phyloP scores from a whole-genome alignment of 1,140 invertebrate species.

The Sogatella furcifera region DNA sequence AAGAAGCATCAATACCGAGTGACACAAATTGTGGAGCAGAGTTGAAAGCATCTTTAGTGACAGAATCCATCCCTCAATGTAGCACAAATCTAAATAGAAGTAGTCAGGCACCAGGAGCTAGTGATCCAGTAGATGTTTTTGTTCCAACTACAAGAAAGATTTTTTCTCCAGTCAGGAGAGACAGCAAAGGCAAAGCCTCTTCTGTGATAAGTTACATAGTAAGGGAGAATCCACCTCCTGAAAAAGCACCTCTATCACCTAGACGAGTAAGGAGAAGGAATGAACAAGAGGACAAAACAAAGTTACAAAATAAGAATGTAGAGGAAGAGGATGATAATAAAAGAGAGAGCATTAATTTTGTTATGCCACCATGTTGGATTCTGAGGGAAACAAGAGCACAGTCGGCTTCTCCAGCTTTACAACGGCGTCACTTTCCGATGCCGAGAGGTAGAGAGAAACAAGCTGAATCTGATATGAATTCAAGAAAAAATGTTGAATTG shows the following conservation, averaged over 20 bases:
- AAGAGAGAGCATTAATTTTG: conserved; percentile 3
- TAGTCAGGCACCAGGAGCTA: too few relatives aligned
- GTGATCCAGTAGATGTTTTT: conserved; percentile 40
- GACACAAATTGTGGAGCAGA: background rate
- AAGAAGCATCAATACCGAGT: background rate
- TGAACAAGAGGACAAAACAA: conserved; percentile 24
- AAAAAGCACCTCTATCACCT: background rate
- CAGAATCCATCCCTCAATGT: too few relatives aligned
- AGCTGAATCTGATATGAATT: background rate
- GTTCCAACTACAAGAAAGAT: conserved; percentile 66
- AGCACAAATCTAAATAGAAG: too few relatives aligned
- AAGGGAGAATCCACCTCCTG: conserved; percentile 14
- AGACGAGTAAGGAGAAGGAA: conserved; percentile 17
- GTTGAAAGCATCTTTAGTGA: background rate
- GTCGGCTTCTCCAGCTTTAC: conserved; percentile 15
- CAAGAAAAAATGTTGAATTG: conserved; percentile 3
- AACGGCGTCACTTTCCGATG: conserved; percentile 7
- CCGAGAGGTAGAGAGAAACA: conserved; percentile 2
- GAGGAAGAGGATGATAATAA: background rate
- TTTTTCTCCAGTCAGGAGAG: conserved; percentile 52
- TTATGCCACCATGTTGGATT: conserved; percentile 17
- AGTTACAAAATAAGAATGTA: background rate
- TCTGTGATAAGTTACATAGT: conserved; percentile 23
- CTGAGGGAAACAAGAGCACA: conserved; percentile 11
- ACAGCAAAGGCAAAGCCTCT: conserved; percentile 36